phyloP scores from a whole-genome alignment of 2,113 vertebrate genomes.

The Cebidichthys violaceus region DNA sequence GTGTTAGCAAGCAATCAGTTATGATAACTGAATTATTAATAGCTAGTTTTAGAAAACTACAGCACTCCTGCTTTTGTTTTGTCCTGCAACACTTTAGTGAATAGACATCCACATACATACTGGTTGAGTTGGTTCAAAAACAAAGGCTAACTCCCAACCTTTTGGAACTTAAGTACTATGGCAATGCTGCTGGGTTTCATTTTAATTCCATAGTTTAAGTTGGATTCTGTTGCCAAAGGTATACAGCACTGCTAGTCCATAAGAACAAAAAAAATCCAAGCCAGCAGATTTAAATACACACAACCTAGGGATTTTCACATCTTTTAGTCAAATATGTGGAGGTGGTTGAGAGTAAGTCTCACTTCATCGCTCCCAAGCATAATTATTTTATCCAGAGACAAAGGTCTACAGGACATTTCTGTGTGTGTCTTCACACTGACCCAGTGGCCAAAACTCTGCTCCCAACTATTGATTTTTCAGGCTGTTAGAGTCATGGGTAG shows the following conservation, averaged over 20 bases:
- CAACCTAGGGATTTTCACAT: background rate
- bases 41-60: background rate
- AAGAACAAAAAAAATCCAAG: background rate
- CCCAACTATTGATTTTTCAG: slow-evolving; percentile 69
- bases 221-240: background rate
- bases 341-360: background rate
- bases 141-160: background rate
- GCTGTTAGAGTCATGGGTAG: slow-evolving; percentile 43
- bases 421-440: slow-evolving; percentile 45
- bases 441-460: slow-evolving; percentile 40
- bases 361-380: slow-evolving; percentile 2
- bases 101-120: background rate
- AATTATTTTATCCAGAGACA: slow-evolving; percentile 17
- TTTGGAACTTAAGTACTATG: background rate
- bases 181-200: background rate
- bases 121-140: background rate
- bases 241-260: background rate
- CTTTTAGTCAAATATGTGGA: background rate
- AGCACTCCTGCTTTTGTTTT: background rate
- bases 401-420: slow-evolving; percentile 6
- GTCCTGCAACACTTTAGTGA: background rate
- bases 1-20: background rate
- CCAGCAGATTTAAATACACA: too few relatives aligned
- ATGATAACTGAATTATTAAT: background rate
- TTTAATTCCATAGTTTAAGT: background rate